A percentile compares a stretch with the other conserved stretches of the same genome.
Conservation (phyloP, 2,113 vertebrate species). For the Vimba vimba region DNA sequence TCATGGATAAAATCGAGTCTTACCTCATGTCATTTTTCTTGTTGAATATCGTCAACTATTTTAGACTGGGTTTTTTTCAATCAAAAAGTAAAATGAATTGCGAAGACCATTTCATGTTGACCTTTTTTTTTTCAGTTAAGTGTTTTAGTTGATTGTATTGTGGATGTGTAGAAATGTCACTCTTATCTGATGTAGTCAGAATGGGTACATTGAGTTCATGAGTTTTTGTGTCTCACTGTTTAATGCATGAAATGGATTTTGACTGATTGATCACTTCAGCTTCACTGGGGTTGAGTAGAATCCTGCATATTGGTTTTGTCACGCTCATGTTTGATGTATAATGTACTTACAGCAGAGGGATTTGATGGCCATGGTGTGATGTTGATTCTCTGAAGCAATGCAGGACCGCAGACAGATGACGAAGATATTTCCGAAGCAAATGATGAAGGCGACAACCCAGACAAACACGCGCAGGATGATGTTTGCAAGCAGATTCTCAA, state of each 20-base stretch:
- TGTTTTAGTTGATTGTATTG: not conserved
- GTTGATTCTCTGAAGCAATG: conserved; percentile 61
- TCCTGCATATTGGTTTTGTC: not conserved
- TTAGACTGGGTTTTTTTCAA: not conserved
- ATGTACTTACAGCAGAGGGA: conserved; percentile 73
- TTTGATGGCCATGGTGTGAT: conserved; percentile 71
- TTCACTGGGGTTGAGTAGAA: not conserved
- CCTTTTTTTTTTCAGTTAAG: not conserved
- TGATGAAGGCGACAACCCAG: conserved; percentile 72
- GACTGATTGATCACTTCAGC: not conserved
- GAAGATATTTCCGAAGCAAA: conserved; percentile 72
- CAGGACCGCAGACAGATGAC: conserved; percentile 67
- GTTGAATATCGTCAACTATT: not conserved
- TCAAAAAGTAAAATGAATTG: not conserved
- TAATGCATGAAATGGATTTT: not conserved
- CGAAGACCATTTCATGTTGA: not conserved
- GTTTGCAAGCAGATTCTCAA: conserved; percentile 73
- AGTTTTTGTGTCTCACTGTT: not conserved
- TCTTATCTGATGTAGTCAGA: not conserved
- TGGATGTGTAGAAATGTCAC: not conserved
- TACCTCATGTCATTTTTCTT: not conserved
- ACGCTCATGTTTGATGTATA: conserved; percentile 1
- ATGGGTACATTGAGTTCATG: not conserved
- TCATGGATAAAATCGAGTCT: not conserved
- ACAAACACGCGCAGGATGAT: conserved; percentile 67